A percentile compares a stretch with the other conserved stretches of the same genome.
Conservation (phyloP, 1,140 invertebrate genomes). For the Ceratina calcarata region DNA sequence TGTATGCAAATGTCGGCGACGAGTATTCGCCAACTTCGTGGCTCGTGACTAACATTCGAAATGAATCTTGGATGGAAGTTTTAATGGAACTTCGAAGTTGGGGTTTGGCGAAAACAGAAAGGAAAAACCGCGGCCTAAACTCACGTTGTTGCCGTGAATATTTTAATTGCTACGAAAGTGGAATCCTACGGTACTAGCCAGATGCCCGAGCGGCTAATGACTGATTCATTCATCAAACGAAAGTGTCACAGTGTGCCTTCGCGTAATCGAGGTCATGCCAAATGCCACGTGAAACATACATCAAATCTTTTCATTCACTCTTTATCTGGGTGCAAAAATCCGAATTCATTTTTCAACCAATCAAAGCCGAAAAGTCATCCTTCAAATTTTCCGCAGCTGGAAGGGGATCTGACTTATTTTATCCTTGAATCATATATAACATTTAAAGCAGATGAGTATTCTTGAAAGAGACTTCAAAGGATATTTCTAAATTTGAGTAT, state of each 20-base stretch:
- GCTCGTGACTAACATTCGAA: constrained; percentile 47
- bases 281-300: constrained; percentile 2
- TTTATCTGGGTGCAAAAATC: too few relatives aligned
- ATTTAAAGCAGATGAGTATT: too few relatives aligned
- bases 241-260: background rate
- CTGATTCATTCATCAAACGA: too few relatives aligned
- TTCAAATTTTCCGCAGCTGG: too few relatives aligned
- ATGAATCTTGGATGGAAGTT: constrained; percentile 31
- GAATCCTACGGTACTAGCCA: background rate
- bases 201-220: too few relatives aligned
- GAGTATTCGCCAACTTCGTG: constrained; percentile 14
- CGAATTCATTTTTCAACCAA: too few relatives aligned
- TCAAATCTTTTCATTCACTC: too few relatives aligned
- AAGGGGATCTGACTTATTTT: too few relatives aligned
- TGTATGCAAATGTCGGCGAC: constrained; percentile 31
- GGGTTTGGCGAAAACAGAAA: constrained; percentile 16
- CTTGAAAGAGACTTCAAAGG: too few relatives aligned
- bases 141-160: constrained; percentile 26
- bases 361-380: too few relatives aligned
- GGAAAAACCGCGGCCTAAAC: background rate
- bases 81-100: constrained; percentile 38
- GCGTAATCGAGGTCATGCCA: constrained; percentile 8
- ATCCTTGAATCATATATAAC: too few relatives aligned
- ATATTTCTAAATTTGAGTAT: too few relatives aligned
- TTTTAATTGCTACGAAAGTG: constrained; percentile 23